phyloP scores from a whole-genome alignment of 2,888 invertebrate species.

The Graphium colonna region DNA sequence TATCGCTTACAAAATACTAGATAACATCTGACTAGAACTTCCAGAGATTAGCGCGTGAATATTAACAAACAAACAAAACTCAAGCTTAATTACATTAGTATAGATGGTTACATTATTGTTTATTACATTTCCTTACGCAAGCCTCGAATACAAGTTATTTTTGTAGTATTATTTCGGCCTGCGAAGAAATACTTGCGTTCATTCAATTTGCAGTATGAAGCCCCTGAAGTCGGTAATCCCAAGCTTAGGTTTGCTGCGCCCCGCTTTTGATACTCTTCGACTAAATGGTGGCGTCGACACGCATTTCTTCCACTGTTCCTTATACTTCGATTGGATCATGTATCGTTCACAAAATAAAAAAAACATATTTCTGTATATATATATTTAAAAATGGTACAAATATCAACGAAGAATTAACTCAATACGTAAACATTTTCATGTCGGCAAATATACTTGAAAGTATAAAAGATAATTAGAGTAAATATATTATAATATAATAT shows the following conservation, averaged over 20 bases:
- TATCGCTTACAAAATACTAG: too few relatives aligned
- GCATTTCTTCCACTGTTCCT: constrained; percentile 34
- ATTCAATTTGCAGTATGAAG: constrained; percentile 72
- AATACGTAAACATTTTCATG: too few relatives aligned
- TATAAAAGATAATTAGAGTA: too few relatives aligned
- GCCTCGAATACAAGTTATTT: constrained; percentile 7
- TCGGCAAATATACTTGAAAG: too few relatives aligned
- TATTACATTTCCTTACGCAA: constrained; percentile 3
- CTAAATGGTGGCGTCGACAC: constrained; percentile 27
- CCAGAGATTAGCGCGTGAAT: too few relatives aligned
- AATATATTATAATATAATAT: too few relatives aligned
- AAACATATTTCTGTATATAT: too few relatives aligned
- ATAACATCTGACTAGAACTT: too few relatives aligned
- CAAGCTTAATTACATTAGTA: background rate
- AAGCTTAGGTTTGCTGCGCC: constrained; percentile 67
- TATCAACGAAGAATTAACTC: too few relatives aligned
- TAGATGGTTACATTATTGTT: background rate
- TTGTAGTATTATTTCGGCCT: constrained; percentile 33
- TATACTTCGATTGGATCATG: constrained; percentile 19
- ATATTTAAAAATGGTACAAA: too few relatives aligned
- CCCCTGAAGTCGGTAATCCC: constrained; percentile 69
- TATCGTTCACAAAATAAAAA: too few relatives aligned
- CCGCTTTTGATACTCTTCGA: constrained; percentile 52
- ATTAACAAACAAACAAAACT: too few relatives aligned
- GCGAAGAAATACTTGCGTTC: constrained; percentile 58